Percentiles rank a stretch among this genome's conserved stretches.
Conservation (phyloP, 1,140 invertebrate species). For the Nasonia longicornis region DNA sequence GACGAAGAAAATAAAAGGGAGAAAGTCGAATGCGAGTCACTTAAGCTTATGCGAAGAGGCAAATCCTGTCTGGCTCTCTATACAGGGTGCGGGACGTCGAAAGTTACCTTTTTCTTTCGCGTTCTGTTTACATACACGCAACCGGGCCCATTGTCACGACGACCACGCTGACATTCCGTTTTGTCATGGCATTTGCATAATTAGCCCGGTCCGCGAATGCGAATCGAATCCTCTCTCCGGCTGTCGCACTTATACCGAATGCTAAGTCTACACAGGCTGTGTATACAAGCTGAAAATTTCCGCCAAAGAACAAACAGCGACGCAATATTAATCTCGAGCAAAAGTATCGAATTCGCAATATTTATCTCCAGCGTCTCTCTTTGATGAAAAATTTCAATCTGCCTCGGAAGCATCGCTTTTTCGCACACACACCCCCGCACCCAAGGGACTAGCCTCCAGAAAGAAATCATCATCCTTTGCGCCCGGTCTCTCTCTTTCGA, state of each 20-base stretch:
- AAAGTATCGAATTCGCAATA: neutral
- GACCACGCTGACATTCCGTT: conserved; percentile 34
- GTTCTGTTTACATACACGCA: conserved; percentile 47
- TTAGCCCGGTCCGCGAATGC: conserved; percentile 31
- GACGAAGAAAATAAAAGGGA: neutral
- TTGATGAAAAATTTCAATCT: neutral
- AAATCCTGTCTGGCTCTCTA: neutral
- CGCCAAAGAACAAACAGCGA: too few relatives aligned
- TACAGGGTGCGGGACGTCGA: conserved; percentile 43
- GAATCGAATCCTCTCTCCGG: neutral
- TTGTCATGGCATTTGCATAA: conserved; percentile 51
- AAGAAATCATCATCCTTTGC: neutral
- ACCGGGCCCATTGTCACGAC: conserved; percentile 47
- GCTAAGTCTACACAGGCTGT: neutral
- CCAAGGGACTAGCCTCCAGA: neutral
- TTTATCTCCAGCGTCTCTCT: neutral
- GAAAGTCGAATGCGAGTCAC: conserved; percentile 1
- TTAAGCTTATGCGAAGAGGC: neutral
- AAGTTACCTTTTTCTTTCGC: conserved; percentile 47
- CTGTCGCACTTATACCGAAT: neutral
- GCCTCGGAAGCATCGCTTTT: neutral
- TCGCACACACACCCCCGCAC: neutral
- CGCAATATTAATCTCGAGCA: too few relatives aligned
- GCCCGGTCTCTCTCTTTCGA: neutral
- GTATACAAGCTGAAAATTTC: neutral